Evolutionary conservation across 2,797 vertebrate genomes (phyloP), one percentile per base, ranked within the genome.

Genomic region (Tadarida brasiliensis): DNA sequence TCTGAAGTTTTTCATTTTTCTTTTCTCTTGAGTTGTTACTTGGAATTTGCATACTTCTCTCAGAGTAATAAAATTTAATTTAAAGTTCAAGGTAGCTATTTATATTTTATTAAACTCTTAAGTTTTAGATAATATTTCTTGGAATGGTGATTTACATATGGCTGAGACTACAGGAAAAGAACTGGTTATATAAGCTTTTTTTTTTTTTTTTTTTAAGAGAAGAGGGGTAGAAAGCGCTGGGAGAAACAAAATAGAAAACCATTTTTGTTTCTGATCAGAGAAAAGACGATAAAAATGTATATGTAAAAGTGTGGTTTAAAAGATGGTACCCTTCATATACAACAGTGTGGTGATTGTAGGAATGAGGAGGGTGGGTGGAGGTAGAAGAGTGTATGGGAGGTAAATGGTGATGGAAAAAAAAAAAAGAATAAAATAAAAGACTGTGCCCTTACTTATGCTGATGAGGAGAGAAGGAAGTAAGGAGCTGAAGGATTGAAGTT

Each of bases 21-120:
- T 93, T 96, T 97, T 95, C 83, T 97, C 56, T 97, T 77, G 92
- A 96, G 71, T 92, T 95, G 86, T 96, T 94, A 89, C 71, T 96
- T 82, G 54, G 61, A 96, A 97, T 94, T 96, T 96, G 88, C 92
- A 97, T 94, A 90, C 82, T 91, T 96, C 51, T 95, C 71, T 95
- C 57, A 77, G 90, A 35, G 68, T 90, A 88, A 81, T 90, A 73
- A 90, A 96, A 54, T 96, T 96, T 96, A 91, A 95, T 95, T 91
- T 94, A 44, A 94, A 94, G 81, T 90, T 98, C 95, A 95, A 90
- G 82, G 90, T 19, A 84, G 49, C 9, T 56, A 87, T 91, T 93
- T 97, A 57, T 26, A 5, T 96, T 98, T 95, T 97, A 82, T 82
- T 80, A 67, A 87, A 67, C 44, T 94, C 67, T 73, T 83, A 95